Percentiles rank a stretch among this genome's conserved stretches.
These are phyloP conservation scores for Synaphobranchus kaupii DNA, from an alignment of 2,797 vertebrate species.

Conservation along the genomic window DNA sequence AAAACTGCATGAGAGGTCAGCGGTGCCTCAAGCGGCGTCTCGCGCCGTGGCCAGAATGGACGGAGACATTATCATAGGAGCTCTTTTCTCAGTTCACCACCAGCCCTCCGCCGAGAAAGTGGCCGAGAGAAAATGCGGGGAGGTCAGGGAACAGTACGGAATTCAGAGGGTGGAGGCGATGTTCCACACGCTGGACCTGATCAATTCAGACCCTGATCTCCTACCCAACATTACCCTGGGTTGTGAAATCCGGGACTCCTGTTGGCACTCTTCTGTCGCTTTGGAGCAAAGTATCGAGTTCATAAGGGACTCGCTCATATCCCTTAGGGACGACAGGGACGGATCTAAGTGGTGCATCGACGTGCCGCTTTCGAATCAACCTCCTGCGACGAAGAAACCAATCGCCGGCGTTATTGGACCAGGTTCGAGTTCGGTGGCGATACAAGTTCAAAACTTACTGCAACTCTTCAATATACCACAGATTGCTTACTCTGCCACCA, in stretches of 20 bases:
- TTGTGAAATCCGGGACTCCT: conserved; percentile 97
- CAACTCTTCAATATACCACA: conserved; percentile 84
- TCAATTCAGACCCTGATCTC: conserved; percentile 87
- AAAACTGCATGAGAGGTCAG: conserved; percentile 58
- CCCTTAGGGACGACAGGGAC: conserved; percentile 88
- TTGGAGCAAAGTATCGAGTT: conserved; percentile 98
- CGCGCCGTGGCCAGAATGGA: conserved; percentile 94
- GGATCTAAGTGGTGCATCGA: conserved; percentile 87
- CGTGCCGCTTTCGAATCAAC: conserved; percentile 71
- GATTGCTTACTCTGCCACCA: conserved; percentile 83
- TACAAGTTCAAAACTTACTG: conserved; percentile 81
- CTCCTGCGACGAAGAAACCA: conserved; percentile 72
- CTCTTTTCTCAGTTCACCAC: conserved; percentile 95
- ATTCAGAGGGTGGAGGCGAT: conserved; percentile 98
- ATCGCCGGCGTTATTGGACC: conserved; percentile 82
- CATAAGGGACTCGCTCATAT: conserved; percentile 96
- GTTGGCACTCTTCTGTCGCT: conserved; percentile 96
- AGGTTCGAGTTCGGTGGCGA: conserved; percentile 82
- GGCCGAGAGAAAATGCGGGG: conserved; percentile 94
- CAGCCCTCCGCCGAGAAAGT: conserved; percentile 93
- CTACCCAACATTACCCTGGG: conserved; percentile 96
- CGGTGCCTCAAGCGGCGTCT: conserved; percentile 78
- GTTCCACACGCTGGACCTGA: conserved; percentile 95
- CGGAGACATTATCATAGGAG: conserved; percentile 95
- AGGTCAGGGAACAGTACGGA: conserved; percentile 94